Base-by-base conservation (phyloP, 2,888 invertebrate species). In the Pachliopta kotzebuea region DNA sequence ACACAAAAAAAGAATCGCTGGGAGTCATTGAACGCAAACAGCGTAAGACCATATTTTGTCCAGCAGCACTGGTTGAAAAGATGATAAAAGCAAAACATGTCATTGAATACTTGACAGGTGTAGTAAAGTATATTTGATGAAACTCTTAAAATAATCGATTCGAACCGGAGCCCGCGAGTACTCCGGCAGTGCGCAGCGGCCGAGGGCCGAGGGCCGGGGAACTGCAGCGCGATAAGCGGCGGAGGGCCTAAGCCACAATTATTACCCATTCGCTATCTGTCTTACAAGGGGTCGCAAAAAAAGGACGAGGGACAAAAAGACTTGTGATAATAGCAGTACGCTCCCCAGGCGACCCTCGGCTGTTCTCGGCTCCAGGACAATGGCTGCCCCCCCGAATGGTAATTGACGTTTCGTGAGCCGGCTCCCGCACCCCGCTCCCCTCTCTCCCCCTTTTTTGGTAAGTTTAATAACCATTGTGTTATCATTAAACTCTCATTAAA, bases 201-300 rank as follows among this genome's bases (percentile, higher is more conserved):
- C n/a, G 20, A 14, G 14, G n/a, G n/a, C 20, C n/a, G 1, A 20
- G 49, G n/a, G 2, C 20, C 0, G 14, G 7, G 20, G n/a, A n/a
- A n/a, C 11, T 20, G 24, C 50, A 56, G 68, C 69, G 59, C 67
- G 76, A 76, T 76, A 69, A 71, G 76, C 73, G 77, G 83, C 86
- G 87, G 86, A 85, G 82, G 83, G 83, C 82, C 84, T 82, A 79
- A 81, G 79, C 81, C 79, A 79, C 88, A 88, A 89, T 88, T 84
- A 87, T 86, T 86, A 85, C 83, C 85, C 84, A 84, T 84, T 84
- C 82, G 81, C 81, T 88, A 86, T 89, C 88, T 85, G 84, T 86
- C 83, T 83, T 83, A 83, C 83, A 81, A 78, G 83, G 79, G 81
- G 76, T 73, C 70, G 76, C 75, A 83, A 84, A 84, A 63, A 81